Conservation (phyloP, 2,888 invertebrate genomes). For the Dorcus parallelipipedus region DNA sequence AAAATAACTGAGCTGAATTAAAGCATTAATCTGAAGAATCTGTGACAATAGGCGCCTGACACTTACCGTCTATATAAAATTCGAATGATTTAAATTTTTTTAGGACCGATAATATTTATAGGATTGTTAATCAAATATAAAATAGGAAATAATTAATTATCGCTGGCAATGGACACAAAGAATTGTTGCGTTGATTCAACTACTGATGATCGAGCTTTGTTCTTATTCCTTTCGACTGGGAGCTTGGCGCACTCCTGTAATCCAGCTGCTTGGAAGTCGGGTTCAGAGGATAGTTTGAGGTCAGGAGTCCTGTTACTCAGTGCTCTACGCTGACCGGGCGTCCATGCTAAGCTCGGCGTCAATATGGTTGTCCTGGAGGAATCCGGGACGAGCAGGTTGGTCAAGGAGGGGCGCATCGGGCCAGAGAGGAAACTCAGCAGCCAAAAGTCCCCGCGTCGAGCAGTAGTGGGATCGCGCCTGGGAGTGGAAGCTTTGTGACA, state of each 20-base stretch:
- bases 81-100: no score
- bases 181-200: no score
- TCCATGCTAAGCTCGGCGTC: conserved; percentile 96
- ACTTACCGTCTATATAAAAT: no score
- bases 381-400: conserved; percentile 80
- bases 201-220: no score
- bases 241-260: conserved; percentile 79
- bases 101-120: no score
- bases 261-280: conserved; percentile 93
- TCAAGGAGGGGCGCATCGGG: conserved; percentile 97
- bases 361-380: conserved; percentile 91
- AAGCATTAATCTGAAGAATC: no score
- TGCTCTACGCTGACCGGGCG: conserved; percentile 83
- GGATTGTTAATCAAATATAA: no score
- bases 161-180: no score
- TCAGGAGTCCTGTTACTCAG: conserved; percentile 69
- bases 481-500: conserved; percentile 88
- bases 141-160: no score
- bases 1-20: no score
- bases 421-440: conserved; percentile 99
- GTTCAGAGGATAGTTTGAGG: conserved; percentile 89
- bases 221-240: no score
- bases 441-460: conserved; percentile 98
- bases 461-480: conserved; percentile 99
- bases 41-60: no score